Evolutionary conservation across 64 coral and sea anemone genomes (phyloP).

Genomic region (Hydrozoanthus tunicans): DNA sequence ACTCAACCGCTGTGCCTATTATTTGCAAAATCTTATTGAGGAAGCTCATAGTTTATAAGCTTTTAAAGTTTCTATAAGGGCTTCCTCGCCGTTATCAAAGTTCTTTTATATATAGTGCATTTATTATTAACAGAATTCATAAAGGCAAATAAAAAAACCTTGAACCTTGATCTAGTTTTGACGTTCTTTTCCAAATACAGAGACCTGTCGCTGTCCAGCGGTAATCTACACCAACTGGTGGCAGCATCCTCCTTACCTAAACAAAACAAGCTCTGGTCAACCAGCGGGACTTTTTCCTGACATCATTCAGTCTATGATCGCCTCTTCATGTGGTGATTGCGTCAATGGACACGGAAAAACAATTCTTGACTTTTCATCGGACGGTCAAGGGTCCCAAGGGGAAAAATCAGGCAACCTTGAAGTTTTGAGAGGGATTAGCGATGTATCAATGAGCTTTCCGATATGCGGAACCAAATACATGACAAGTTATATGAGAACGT

Average conservation of each 20-base stretch:
- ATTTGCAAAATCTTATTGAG: no score
- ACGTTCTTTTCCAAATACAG: not conserved
- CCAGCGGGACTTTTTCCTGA: constrained; percentile 52
- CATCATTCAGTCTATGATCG: constrained; percentile 39
- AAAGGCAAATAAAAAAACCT: no score
- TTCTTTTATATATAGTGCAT: no score
- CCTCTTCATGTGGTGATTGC: constrained; percentile 46
- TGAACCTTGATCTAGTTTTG: no score
- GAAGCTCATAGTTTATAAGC: no score
- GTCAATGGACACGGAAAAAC: constrained; percentile 19
- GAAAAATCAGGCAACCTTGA: constrained; percentile 18
- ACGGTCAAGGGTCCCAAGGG: not conserved
- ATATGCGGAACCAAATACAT: constrained; percentile 37
- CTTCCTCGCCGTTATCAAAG: no score
- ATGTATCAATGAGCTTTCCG: constrained; percentile 58
- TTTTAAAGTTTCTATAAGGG: no score
- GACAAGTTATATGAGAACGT: constrained; percentile 1
- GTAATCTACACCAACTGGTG: constrained; percentile 70
- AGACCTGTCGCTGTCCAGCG: constrained; percentile 66
- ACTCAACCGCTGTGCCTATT: no score
- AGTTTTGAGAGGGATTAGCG: constrained; percentile 6
- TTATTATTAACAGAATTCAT: no score
- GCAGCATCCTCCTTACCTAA: constrained; percentile 57
- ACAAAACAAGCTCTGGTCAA: not conserved
- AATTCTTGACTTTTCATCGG: not conserved